Evolutionary conservation across 2,888 invertebrate genomes (phyloP).

Genomic region (Sclerodermus sp.): DNA sequence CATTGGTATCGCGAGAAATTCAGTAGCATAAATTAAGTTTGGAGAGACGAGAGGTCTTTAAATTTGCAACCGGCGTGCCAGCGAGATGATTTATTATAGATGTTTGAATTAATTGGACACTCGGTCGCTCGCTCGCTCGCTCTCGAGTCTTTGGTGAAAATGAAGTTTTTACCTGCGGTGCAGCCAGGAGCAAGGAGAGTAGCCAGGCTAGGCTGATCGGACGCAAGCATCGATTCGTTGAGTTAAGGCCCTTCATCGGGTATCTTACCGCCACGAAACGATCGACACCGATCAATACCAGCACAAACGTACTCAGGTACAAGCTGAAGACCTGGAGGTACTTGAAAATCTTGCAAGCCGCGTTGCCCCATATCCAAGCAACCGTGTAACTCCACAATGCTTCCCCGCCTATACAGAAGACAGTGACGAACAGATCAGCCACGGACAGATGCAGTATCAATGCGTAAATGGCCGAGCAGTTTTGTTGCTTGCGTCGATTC

Average conservation of each 20-base stretch:
- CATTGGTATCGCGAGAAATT: too few relatives aligned
- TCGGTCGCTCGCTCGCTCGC: too few relatives aligned
- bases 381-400: conserved; percentile 81
- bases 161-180: conserved; percentile 83
- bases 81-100: neutral
- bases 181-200: conserved; percentile 72
- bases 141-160: too few relatives aligned
- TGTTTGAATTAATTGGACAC: too few relatives aligned
- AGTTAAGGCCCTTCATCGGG: conserved; percentile 69
- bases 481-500: conserved; percentile 65
- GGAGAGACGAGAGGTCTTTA: too few relatives aligned
- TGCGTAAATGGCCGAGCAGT: conserved; percentile 74
- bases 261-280: conserved; percentile 80
- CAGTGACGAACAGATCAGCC: conserved; percentile 78
- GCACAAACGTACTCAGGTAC: conserved; percentile 79
- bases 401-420: conserved; percentile 80
- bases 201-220: conserved; percentile 73
- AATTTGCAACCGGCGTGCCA: neutral
- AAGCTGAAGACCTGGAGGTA: conserved; percentile 80
- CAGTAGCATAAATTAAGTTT: too few relatives aligned
- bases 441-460: conserved; percentile 80
- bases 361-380: conserved; percentile 78
- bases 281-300: conserved; percentile 81
- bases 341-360: conserved; percentile 78
- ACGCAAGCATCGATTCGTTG: conserved; percentile 69